Evolutionary conservation across 2,113 vertebrate genomes (phyloP), one percentile per base, ranked within the genome.

Genomic region (Nansenia antarctica): DNA sequence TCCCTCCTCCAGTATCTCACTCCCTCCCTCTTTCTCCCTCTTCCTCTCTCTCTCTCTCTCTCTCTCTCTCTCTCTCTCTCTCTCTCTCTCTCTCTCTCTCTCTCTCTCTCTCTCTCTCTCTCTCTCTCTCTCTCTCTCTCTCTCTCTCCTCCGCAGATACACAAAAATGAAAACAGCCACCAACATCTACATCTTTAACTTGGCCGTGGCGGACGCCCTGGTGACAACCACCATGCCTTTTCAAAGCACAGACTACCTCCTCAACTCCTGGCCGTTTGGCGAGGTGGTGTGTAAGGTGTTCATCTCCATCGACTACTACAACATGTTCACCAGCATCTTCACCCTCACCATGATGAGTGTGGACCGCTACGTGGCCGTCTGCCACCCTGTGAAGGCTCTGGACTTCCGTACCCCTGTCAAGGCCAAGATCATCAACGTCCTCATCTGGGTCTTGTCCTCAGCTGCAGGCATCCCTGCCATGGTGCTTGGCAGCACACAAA

Each of bases 201-300:
- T 99, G 85, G 97, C 97, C 0, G 84, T 98, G 82, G 97, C 96
- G 0, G 97, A 99, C n/a, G 97, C 98, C 0, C 82, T 99, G 1
- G 95, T 98, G 52, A 99, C 96, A 49, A 99, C 96, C 0, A 98
- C 96, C 42, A 98, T 99, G 95, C 98, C 98, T 30, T 99, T 99
- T 80, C 98, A 99, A 85, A 99, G 96, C 80, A 93, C 96, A 0
- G 53, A 53, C 49, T 53, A 54, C 24, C 52, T 27, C 7, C 0
- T 54, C 7, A 54, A 54, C 52, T 54, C 11, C 2, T 15, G 24
- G 24, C 24, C 52, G 0, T 0, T 54, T 24, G 52, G 52, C 2
- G 95, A 97, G 5, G 93, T 96, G 74, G 89, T 96, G 1, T 99
- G 98, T 86, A 99, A 99, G 83, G 94, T 98, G 57, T 95, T 98